phyloP scores from a whole-genome alignment of 2,797 vertebrate species.

The Sebastes cheni region DNA sequence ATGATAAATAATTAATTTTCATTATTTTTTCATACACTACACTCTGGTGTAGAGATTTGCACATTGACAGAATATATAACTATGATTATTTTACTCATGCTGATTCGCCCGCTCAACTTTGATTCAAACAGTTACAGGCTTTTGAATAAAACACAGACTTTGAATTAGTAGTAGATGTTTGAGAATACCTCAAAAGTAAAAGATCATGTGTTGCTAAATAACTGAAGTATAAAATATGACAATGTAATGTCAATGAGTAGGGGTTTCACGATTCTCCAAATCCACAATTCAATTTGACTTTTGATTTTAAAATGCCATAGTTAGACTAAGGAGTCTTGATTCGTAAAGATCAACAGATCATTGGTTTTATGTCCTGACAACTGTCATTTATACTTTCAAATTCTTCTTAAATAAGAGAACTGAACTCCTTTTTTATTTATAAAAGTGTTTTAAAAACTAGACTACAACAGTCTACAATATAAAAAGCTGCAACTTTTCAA shows the following conservation, averaged over 20 bases:
- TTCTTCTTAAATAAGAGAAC: background rate
- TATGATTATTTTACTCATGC: background rate
- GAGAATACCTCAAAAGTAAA: background rate
- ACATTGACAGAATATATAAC: background rate
- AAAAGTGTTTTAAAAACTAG: too few species aligned
- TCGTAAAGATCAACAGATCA: background rate
- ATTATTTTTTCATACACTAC: constrained; percentile 8
- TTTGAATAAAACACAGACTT: background rate
- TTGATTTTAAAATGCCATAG: too few species aligned
- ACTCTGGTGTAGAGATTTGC: background rate
- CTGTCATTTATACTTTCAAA: background rate
- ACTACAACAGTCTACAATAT: too few species aligned
- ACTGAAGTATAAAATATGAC: background rate
- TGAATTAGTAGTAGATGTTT: background rate
- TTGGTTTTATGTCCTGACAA: background rate
- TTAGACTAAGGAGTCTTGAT: too few species aligned
- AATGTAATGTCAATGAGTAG: background rate
- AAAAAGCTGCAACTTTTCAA: too few species aligned
- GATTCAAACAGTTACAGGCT: background rate
- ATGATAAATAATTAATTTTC: constrained; percentile 28
- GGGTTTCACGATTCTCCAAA: too few species aligned
- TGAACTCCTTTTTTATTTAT: too few species aligned
- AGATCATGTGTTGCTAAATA: background rate
- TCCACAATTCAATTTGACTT: too few species aligned
- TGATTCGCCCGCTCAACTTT: background rate